These are phyloP conservation scores for Silvanus unidentatus DNA, from an alignment of 2,888 invertebrate genomes.

Conservation along the genomic window DNA sequence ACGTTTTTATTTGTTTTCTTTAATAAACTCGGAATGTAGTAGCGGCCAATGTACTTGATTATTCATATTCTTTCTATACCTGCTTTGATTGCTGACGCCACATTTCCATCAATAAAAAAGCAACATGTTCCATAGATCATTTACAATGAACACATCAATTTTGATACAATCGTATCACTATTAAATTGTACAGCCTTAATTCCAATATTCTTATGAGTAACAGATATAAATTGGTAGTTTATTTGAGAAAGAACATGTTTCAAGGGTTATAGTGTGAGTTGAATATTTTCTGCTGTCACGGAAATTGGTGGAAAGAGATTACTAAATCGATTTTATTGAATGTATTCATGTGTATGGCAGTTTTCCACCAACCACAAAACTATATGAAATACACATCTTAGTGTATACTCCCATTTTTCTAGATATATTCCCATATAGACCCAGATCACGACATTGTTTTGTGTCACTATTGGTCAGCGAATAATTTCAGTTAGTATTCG, in stretches of 20 bases:
- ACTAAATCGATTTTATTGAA: too few relatives aligned
- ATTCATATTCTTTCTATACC: conserved; percentile 1
- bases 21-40: background rate
- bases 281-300: too few relatives aligned
- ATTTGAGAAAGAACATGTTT: too few relatives aligned
- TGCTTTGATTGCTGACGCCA: conserved; percentile 1
- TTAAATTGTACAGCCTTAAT: too few relatives aligned
- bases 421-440: conserved; percentile 5
- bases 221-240: too few relatives aligned
- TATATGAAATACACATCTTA: background rate
- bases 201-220: too few relatives aligned
- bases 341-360: too few relatives aligned
- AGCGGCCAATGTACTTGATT: background rate
- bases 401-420: background rate
- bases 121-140: background rate
- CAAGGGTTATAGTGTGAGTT: too few relatives aligned
- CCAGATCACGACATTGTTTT: conserved; percentile 22
- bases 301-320: too few relatives aligned
- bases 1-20: background rate
- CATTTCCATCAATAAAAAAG: background rate
- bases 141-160: conserved; percentile 1
- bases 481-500: conserved; percentile 21
- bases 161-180: background rate
- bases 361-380: too few relatives aligned
- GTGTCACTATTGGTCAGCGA: conserved; percentile 21